A percentile compares a stretch with the other conserved stretches of the same genome.
Conservation (phyloP, 2,113 vertebrate species). For the Cochlearius cochlearius region DNA sequence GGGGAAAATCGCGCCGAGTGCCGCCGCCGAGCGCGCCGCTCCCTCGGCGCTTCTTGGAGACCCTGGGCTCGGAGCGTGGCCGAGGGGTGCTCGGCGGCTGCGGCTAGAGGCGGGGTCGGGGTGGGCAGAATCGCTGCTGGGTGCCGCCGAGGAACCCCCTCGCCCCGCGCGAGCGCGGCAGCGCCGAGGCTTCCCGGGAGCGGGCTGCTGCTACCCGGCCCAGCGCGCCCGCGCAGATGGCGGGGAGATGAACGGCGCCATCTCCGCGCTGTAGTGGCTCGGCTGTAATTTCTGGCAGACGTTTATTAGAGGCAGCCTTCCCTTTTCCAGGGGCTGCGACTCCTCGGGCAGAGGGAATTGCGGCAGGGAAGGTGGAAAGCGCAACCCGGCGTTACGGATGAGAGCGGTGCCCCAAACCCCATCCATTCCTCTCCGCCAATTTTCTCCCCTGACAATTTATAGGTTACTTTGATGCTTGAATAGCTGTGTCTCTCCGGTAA, state of each 20-base stretch:
- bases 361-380: conserved; percentile 31
- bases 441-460: conserved; percentile 74
- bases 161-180: rapidly evolving
- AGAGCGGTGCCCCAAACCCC: conserved; percentile 47
- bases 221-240: conserved; percentile 69
- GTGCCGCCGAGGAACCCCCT: not conserved
- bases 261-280: conserved; percentile 62
- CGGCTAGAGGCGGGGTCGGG: rapidly evolving
- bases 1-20: rapidly evolving
- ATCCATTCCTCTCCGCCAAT: conserved; percentile 66
- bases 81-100: not conserved
- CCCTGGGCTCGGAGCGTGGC: rapidly evolving
- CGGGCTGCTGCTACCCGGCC: conserved; percentile 34
- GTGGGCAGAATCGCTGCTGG: rapidly evolving
- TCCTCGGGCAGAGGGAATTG: conserved; percentile 47
- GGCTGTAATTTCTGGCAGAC: conserved; percentile 71
- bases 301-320: conserved; percentile 68
- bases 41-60: not conserved
- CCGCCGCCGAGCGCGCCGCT: rapidly evolving
- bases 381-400: conserved; percentile 38
- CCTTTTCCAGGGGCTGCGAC: conserved; percentile 32
- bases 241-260: conserved; percentile 64
- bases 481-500: conserved; percentile 70
- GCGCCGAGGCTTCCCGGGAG: not conserved
- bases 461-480: conserved; percentile 71